Percentiles rank a stretch among this genome's conserved stretches.
Conservation (phyloP, 2,888 invertebrate genomes). For the Ptilodon capucinus region DNA sequence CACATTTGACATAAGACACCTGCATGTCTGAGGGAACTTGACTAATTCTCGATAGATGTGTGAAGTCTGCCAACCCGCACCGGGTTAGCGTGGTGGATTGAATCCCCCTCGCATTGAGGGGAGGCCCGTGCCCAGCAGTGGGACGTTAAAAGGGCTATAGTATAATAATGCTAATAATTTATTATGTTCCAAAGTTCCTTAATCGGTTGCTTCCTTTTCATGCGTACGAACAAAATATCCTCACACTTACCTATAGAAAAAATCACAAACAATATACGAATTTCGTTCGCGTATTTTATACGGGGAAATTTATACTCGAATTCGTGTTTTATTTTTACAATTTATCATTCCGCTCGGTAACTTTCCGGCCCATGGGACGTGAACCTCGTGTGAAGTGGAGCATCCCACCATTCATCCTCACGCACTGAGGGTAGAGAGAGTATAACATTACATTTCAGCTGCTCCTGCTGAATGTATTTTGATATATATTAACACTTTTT, state of each 20-base stretch:
- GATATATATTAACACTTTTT: constrained; percentile 3
- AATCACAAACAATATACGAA: constrained; percentile 10
- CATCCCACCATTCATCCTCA: constrained; percentile 24
- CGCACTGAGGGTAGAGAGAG: constrained; percentile 19
- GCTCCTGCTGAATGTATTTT: constrained; percentile 11
- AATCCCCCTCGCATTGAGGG: too few species aligned
- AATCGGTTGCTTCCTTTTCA: not conserved
- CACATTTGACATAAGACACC: too few species aligned
- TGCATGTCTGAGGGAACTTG: too few species aligned
- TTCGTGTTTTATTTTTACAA: constrained; percentile 37
- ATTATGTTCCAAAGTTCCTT: not conserved
- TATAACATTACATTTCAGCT: constrained; percentile 20
- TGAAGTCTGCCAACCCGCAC: too few species aligned
- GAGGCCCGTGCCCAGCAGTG: too few species aligned
- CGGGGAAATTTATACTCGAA: constrained; percentile 21
- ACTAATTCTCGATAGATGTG: too few species aligned
- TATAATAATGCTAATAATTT: too few species aligned
- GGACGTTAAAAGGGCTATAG: too few species aligned
- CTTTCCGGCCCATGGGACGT: constrained; percentile 27
- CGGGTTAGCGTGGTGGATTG: too few species aligned
- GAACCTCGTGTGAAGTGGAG: constrained; percentile 22
- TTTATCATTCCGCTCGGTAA: constrained; percentile 36
- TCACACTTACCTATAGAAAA: constrained; percentile 13
- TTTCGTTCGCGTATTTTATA: constrained; percentile 20
- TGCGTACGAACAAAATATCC: not conserved